Base-by-base conservation (phyloP, 2,113 vertebrate genomes). In the Solea solea region DNA sequence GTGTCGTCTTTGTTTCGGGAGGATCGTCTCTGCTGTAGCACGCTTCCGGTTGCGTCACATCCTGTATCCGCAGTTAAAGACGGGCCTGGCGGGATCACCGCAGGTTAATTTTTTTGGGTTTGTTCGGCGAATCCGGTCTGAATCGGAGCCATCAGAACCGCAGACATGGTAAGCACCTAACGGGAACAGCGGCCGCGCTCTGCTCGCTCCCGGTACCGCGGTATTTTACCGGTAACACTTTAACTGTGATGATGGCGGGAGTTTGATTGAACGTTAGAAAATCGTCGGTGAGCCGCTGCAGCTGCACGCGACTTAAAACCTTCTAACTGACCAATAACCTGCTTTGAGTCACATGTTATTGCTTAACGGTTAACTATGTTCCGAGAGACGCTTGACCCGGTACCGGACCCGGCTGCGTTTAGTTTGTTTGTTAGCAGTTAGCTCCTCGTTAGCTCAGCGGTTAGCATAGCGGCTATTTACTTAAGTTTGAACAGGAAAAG, bases 81-180 rank as follows among this genome's bases (percentile, higher is more conserved):
- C 60, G 74, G 66, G 73, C 89, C 86, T 65, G 86, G 86, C 66
- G 81, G 66, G 11, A 49, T 1, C 6, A 73, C 86, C 87, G 86
- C 82, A 70, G 91, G 81, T 90, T 75, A 85, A 89, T 89, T 88
- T 93, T 90, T 75, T 59, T 57, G 41, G 68, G 63, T 89, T 84
- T 78, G 74, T 79, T 82, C 10, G 76, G 87, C 51, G 80, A 83
- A 94, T 94, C 94, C 86, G 88, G 41, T 0, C 39, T 1, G 2
- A 68, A 93, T 94, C 93, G 90, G 91, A 88, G 69, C 88, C 91
- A 94, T 94, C 94, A 61, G 73, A 92, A 84, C 88, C 82, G 90
- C 86, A 92, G 59, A 51, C 88, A 94, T 94, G 94, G 94, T 94
- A 67, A 94, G 93, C 87, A 0, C 54, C 6, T 0, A 1, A 11